Percentiles rank a stretch among this genome's conserved stretches.
Evolutionary conservation across 2,113 vertebrate genomes (phyloP).

Genomic region (Tauraco erythrolophus): DNA sequence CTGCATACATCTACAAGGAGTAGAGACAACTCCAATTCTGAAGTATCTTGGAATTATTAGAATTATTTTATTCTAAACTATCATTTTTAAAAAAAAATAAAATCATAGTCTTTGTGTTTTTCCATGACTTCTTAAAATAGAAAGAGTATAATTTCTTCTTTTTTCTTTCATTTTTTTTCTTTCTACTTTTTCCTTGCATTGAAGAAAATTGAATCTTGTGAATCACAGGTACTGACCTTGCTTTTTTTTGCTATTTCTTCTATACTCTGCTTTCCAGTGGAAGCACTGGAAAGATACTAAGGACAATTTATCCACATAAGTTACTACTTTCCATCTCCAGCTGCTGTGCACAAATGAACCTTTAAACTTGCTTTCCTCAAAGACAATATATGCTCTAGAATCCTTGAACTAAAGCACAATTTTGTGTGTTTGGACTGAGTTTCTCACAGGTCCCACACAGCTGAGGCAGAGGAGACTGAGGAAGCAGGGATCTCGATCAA

Average conservation of each 20-base stretch:
- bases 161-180: fast-evolving
- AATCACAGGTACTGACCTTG: not conserved
- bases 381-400: not conserved
- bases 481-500: not conserved
- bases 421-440: not conserved
- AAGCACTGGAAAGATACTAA: not conserved
- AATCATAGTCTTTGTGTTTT: not conserved
- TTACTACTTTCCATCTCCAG: not conserved
- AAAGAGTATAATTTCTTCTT: not conserved
- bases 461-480: not conserved
- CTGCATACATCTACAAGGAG: not conserved
- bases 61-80: not conserved
- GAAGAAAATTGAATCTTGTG: not conserved
- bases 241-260: not conserved
- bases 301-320: not conserved
- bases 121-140: not conserved
- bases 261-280: not conserved
- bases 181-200: not conserved
- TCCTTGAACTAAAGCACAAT: not conserved
- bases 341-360: not conserved
- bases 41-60: not conserved
- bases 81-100: too few relatives aligned
- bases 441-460: not conserved
- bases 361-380: not conserved
- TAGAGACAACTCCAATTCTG: not conserved